phyloP scores from a whole-genome alignment of 2,113 vertebrate genomes.

The Cettia cetti region DNA sequence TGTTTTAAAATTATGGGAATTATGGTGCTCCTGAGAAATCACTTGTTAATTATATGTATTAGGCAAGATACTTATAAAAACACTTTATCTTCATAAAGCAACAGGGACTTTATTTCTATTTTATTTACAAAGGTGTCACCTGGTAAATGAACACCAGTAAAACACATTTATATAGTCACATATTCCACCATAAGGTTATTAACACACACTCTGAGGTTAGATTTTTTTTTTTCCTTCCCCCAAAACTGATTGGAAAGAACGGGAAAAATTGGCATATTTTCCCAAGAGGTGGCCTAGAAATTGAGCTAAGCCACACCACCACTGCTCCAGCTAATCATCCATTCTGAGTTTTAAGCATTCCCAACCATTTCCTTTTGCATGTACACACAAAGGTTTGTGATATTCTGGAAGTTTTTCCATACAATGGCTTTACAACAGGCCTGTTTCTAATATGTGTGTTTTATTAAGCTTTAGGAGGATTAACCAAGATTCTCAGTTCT shows the following conservation, averaged over 20 bases:
- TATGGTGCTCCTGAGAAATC: neutral
- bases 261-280: neutral
- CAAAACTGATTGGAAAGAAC: neutral
- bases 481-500: neutral
- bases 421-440: neutral
- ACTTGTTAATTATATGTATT: neutral
- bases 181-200: neutral
- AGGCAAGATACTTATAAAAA: neutral
- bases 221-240: neutral
- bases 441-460: neutral
- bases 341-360: neutral
- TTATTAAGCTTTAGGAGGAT: neutral
- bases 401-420: neutral
- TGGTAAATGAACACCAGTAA: neutral
- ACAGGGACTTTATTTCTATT: neutral
- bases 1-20: neutral
- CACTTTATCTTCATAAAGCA: neutral
- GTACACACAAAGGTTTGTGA: fast-evolving
- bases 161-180: neutral
- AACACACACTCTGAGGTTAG: neutral
- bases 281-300: neutral
- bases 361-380: neutral
- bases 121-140: neutral
- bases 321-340: neutral
- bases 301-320: neutral